These are phyloP conservation scores for Manis javanica DNA, from an alignment of 2,797 vertebrate species.

Conservation along the genomic window DNA sequence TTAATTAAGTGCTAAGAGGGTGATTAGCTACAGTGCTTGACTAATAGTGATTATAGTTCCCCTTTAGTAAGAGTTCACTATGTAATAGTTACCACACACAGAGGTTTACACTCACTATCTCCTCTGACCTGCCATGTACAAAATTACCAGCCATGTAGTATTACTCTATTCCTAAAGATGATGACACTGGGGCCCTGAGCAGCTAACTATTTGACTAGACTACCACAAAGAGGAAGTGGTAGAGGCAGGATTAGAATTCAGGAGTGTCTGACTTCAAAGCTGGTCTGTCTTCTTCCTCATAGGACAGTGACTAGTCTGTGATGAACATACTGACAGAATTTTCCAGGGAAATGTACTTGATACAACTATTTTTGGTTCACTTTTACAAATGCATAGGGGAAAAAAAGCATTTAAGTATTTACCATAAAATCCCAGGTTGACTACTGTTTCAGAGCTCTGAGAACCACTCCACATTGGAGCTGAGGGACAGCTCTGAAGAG, in stretches of 20 bases:
- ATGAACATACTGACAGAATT: not conserved
- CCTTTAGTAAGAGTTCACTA: not conserved
- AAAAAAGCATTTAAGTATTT: not conserved
- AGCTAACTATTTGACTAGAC: not conserved
- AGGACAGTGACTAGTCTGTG: not conserved
- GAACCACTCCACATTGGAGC: not conserved
- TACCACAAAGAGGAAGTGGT: not conserved
- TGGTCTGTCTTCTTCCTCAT: not conserved
- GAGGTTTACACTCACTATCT: not conserved
- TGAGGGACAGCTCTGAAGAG: not conserved
- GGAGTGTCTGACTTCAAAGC: not conserved
- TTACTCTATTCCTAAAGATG: not conserved
- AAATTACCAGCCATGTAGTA: not conserved
- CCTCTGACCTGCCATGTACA: not conserved
- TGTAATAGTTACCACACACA: rapidly evolving
- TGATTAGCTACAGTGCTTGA: not conserved
- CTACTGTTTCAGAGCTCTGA: not conserved
- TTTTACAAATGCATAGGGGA: not conserved
- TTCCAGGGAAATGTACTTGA: not conserved
- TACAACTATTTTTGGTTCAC: not conserved
- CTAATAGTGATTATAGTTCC: not conserved
- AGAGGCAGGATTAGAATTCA: not conserved
- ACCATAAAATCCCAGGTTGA: not conserved
- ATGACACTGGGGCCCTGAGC: not conserved
- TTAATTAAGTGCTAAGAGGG: not conserved